Conservation (phyloP, 2,888 invertebrate species). For the Luperina testacea region DNA sequence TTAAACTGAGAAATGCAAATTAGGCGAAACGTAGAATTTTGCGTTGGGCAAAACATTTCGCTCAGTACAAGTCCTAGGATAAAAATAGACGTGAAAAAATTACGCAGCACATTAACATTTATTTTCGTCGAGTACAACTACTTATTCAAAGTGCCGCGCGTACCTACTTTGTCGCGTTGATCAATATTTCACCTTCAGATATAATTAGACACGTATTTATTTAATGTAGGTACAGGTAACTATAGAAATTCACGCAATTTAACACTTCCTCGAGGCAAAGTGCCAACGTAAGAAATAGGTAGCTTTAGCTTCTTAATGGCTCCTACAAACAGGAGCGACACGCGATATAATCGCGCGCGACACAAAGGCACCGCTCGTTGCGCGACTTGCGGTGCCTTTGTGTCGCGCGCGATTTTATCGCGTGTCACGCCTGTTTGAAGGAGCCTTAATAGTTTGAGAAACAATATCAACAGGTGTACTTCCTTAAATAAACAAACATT, state of each 20-base stretch:
- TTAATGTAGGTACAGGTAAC: conserved; percentile 50
- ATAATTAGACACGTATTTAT: conserved; percentile 53
- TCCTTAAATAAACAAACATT: conserved; percentile 5
- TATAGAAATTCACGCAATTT: conserved; percentile 50
- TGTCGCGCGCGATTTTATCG: no score
- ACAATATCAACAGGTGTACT: conserved; percentile 9
- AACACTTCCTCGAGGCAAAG: conserved; percentile 58
- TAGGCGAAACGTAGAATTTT: not conserved
- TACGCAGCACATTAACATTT: not conserved
- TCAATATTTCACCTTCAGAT: conserved; percentile 51
- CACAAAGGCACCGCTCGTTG: no score
- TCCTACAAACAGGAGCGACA: no score
- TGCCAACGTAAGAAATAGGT: conserved; percentile 53
- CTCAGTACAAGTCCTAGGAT: not conserved
- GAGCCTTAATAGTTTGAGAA: conserved; percentile 3
- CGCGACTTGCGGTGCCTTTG: no score
- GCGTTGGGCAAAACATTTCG: not conserved
- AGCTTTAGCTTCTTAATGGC: not conserved
- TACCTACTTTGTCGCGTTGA: conserved; percentile 8
- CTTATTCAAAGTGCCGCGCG: conserved; percentile 19
- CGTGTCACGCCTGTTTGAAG: no score
- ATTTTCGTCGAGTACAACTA: conserved; percentile 21
- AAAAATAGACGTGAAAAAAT: not conserved
- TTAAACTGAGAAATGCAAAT: conserved; percentile 2
- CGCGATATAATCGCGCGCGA: no score